phyloP scores from a whole-genome alignment of 2,113 vertebrate genomes.

The Ceyx margarethae region DNA sequence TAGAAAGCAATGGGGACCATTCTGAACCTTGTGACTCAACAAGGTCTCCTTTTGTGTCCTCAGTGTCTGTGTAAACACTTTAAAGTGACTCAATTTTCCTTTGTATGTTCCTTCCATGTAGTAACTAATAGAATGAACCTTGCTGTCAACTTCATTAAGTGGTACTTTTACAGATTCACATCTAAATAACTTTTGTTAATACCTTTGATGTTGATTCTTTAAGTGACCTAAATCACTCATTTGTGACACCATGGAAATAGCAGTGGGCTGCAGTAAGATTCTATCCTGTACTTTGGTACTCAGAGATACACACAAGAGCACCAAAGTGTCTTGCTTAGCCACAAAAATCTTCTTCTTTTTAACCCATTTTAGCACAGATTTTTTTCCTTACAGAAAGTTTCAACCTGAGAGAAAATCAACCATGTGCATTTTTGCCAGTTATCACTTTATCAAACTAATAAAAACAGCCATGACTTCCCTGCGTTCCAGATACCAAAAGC shows the following conservation, averaged over 20 bases:
- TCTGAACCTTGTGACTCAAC: not conserved
- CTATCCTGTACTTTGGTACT: fast-evolving
- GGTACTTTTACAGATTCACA: not conserved
- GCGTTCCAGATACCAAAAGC: not conserved
- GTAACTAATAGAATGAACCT: not conserved
- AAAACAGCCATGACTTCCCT: not conserved
- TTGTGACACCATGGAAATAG: not conserved
- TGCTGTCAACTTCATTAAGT: not conserved
- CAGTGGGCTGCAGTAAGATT: not conserved
- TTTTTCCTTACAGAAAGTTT: not conserved
- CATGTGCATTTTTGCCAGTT: not conserved
- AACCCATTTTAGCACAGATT: not conserved
- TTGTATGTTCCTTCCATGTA: not conserved
- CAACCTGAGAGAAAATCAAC: not conserved
- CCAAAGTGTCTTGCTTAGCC: not conserved
- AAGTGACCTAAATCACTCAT: not conserved
- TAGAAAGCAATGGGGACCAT: too few relatives aligned
- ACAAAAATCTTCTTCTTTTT: not conserved
- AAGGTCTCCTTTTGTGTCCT: too few relatives aligned
- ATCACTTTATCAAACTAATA: not conserved
- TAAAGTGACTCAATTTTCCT: not conserved
- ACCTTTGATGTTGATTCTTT: not conserved
- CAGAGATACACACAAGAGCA: fast-evolving
- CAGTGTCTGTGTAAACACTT: not conserved
- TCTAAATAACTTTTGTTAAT: not conserved